Evolutionary conservation across 1,140 invertebrate genomes (phyloP).

Genomic region (Aphelenchoides avenae): DNA sequence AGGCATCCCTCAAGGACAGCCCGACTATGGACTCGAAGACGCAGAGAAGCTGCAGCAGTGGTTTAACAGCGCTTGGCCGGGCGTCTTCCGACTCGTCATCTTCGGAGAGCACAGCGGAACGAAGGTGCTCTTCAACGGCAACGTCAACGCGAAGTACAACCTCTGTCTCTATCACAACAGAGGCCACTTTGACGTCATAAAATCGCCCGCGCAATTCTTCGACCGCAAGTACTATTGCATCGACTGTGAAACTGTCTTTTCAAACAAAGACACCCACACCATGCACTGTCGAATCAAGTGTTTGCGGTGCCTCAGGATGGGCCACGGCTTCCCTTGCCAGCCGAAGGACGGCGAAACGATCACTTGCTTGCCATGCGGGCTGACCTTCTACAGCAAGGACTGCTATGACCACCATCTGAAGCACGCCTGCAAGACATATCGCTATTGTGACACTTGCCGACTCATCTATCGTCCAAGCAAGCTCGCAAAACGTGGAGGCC

Average conservation of each 20-base stretch:
- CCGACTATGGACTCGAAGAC: too few species aligned
- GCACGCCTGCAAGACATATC: neutral
- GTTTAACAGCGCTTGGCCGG: too few species aligned
- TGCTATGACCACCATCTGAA: slow-evolving; percentile 1
- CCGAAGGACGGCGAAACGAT: neutral
- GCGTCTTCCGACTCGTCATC: too few species aligned
- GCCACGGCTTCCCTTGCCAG: neutral
- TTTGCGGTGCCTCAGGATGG: neutral
- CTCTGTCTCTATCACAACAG: slow-evolving; percentile 3
- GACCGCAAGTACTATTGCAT: slow-evolving; percentile 4
- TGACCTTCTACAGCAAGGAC: neutral
- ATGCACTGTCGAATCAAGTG: neutral
- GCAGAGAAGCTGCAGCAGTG: too few species aligned
- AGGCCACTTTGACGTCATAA: slow-evolving; percentile 3
- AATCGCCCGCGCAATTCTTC: neutral
- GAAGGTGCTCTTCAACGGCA: too few species aligned
- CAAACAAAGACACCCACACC: neutral
- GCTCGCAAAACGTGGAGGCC: too few species aligned
- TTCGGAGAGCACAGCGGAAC: too few species aligned
- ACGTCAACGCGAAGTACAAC: too few species aligned
- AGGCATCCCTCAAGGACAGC: too few species aligned
- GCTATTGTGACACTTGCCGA: slow-evolving; percentile 3
- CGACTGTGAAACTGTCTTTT: neutral
- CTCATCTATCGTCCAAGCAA: too few species aligned
- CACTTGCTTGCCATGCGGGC: neutral